Conservation (phyloP, 2,113 vertebrate genomes). For the Syngnathus typhle region DNA sequence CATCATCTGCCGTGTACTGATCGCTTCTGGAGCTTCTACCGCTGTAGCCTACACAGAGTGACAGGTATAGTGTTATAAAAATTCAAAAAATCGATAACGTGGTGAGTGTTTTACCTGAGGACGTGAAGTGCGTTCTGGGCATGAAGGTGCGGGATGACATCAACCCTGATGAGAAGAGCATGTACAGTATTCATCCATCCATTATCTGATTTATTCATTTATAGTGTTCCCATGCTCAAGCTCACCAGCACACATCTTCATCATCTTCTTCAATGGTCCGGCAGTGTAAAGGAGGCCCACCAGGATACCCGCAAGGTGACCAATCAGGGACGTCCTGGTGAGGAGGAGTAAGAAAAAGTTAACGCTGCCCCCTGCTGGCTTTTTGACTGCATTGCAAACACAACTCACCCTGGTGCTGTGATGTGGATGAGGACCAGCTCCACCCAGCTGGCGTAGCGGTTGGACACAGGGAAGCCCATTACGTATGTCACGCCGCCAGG, state of each 20-base stretch:
- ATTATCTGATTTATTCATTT: too few species aligned
- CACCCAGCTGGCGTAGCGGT: constrained; percentile 83
- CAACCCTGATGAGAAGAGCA: constrained; percentile 51
- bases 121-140: constrained; percentile 38
- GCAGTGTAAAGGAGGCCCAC: constrained; percentile 85
- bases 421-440: constrained; percentile 89
- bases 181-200: too few species aligned
- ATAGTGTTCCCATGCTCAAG: too few species aligned
- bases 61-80: not conserved
- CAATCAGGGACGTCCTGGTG: constrained; percentile 83
- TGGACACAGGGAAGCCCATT: constrained; percentile 78
- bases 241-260: constrained; percentile 79
- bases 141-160: constrained; percentile 41
- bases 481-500: constrained; percentile 77
- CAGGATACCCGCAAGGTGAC: constrained; percentile 89
- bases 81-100: too few species aligned
- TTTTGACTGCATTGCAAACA: not conserved
- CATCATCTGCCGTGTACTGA: constrained; percentile 30
- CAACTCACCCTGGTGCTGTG: constrained; percentile 79
- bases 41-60: constrained; percentile 38
- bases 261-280: constrained; percentile 80
- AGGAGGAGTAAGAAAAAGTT: constrained; percentile 6
- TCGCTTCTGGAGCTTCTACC: constrained; percentile 11
- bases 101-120: constrained; percentile 60
- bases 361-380: constrained; percentile 31